Evolutionary conservation across 2,888 invertebrate genomes (phyloP), one percentile per base, ranked within the genome.

Genomic region (Aspidapion aeneum): DNA sequence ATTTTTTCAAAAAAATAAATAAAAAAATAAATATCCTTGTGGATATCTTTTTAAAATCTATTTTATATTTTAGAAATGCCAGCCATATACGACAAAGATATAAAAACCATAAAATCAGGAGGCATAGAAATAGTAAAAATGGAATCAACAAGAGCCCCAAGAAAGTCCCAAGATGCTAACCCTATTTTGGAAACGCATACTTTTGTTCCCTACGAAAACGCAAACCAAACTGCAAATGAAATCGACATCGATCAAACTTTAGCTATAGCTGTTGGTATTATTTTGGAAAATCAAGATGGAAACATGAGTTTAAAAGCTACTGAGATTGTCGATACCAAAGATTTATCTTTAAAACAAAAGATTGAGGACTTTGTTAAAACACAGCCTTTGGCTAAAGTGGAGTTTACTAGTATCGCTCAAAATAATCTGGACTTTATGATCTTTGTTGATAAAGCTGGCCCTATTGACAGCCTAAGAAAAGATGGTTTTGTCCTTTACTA

Each of bases 91-190:
- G 78, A 82, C 68, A 75, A 75, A 21, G 73, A 79, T 1, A 74
- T 82, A 18, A 79, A 80, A 17, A 66, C 78, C 0, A 77, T 83
- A 9, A 70, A 77, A 48, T 79, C 85, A 17, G 86, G 85, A 12
- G 87, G 87, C 5, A 81, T 87, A 0, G 84, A 86, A 75, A 81
- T 88, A 1, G 80, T 82, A 51, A 86, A 85, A n/a, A 71, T 87
- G 2, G 85, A 84, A 70, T 83, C 84, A 0, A 84, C 82, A 1
- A 86, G 86, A 52, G 80, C 85, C 1, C 78, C 83, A 21, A 57
- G 83, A 50, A 78, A 78, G 61, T 81, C 81, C 52, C 78, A 79
- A 3, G 81, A 82, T 21, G 79, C 79, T 18, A 78, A 81, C 1
- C 85, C 87, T 1, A 77, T 83, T 1, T 71, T 87, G 9, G 87